Conservation (phyloP, 2,888 invertebrate species). For the Callinectes sapidus region DNA sequence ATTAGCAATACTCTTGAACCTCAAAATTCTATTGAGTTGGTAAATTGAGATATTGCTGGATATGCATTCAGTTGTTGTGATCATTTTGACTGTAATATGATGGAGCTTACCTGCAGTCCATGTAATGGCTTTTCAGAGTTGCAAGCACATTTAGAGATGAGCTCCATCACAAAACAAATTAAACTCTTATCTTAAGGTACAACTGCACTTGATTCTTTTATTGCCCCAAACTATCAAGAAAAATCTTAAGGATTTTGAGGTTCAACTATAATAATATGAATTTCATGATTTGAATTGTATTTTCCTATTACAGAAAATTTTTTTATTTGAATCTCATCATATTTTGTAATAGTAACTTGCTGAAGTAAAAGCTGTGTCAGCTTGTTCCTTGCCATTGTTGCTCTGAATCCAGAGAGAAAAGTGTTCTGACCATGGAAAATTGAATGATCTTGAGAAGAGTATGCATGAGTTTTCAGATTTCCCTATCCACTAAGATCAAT, state of each 20-base stretch:
- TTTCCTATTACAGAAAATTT: neutral
- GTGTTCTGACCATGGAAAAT: neutral
- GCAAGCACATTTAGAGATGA: too few relatives aligned
- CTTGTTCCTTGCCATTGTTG: neutral
- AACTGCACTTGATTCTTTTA: neutral
- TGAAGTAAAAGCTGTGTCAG: neutral
- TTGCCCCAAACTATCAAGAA: neutral
- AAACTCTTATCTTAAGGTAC: too few relatives aligned
- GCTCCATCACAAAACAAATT: too few relatives aligned
- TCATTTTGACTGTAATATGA: neutral
- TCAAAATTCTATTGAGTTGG: neutral
- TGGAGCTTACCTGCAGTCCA: neutral
- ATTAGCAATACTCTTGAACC: neutral
- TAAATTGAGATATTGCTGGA: neutral
- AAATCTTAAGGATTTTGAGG: neutral
- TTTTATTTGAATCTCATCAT: neutral
- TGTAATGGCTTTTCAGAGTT: too few relatives aligned
- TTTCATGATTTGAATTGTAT: neutral
- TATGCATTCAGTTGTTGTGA: neutral
- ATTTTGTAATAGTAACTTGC: neutral
- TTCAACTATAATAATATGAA: neutral
- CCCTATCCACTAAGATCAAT: neutral
- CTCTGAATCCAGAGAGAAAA: neutral
- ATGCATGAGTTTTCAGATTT: neutral
- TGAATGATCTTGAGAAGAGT: neutral